Evolutionary conservation across 2,113 vertebrate species (phyloP).

Genomic region (Noturus placidus): DNA sequence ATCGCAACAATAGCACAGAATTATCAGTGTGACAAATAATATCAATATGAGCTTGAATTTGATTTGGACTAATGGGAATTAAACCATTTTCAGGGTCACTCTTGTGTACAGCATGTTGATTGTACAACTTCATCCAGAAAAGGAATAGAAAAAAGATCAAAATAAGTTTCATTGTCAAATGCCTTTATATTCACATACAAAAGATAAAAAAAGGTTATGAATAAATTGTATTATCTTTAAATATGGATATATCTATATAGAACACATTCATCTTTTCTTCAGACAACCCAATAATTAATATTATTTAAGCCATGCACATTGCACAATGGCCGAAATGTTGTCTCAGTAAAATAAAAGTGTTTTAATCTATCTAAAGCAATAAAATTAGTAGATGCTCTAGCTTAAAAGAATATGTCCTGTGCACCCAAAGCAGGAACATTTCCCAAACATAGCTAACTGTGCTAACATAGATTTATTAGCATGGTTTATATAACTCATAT

Average conservation of each 20-base stretch:
- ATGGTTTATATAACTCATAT: slow-evolving; percentile 99
- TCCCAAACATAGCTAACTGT: slow-evolving; percentile 99
- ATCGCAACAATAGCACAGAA: background rate
- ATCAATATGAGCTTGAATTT: background rate
- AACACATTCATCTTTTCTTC: slow-evolving; percentile 5
- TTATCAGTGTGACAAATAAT: background rate
- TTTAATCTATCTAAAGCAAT: slow-evolving; percentile 81
- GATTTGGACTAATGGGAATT: background rate
- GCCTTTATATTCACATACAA: background rate
- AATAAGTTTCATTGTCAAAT: background rate
- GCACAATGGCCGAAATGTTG: slow-evolving; percentile 61
- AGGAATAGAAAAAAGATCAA: background rate
- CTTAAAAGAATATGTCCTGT: slow-evolving; percentile 90
- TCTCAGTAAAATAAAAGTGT: slow-evolving; percentile 66
- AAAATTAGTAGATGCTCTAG: slow-evolving; percentile 88
- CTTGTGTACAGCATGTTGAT: background rate
- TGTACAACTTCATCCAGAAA: background rate
- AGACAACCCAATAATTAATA: slow-evolving; percentile 14
- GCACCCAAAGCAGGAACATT: slow-evolving; percentile 90
- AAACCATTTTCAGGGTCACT: background rate
- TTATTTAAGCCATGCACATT: slow-evolving; percentile 42
- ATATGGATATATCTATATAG: background rate
- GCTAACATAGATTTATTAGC: slow-evolving; percentile 99
- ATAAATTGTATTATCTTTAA: background rate
- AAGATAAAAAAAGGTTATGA: background rate